Evolutionary conservation across 2,888 invertebrate genomes (phyloP).

Genomic region (Galeruca laticollis): DNA sequence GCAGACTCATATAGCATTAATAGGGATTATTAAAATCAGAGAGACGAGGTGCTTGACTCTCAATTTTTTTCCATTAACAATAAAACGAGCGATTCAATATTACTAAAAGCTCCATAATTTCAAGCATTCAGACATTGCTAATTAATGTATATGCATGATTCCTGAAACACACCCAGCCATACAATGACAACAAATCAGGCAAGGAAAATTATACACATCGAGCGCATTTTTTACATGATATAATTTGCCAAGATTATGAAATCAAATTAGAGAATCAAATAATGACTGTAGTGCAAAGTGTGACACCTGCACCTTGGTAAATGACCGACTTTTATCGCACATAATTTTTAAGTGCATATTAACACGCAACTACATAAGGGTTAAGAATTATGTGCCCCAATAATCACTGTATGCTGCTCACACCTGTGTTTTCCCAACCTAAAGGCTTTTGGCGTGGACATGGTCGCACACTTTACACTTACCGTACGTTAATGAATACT

Average conservation of each 20-base stretch:
- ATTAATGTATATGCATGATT: conserved; percentile 35
- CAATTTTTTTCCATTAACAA: conserved; percentile 29
- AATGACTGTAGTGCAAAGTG: conserved; percentile 35
- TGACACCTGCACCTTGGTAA: conserved; percentile 43
- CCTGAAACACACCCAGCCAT: conserved; percentile 26
- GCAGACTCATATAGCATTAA: conserved; percentile 7
- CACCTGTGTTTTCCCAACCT: conserved; percentile 25
- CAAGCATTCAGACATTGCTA: conserved; percentile 30
- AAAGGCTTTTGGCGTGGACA: conserved; percentile 14
- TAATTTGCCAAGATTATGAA: conserved; percentile 39
- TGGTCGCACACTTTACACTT: conserved; percentile 17
- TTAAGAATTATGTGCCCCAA: conserved; percentile 20
- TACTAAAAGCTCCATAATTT: conserved; percentile 37
- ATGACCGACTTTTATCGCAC: conserved; percentile 36
- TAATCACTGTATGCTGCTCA: conserved; percentile 19
- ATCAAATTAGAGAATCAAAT: conserved; percentile 42
- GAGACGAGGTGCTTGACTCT: conserved; percentile 33
- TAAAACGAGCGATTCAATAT: conserved; percentile 31
- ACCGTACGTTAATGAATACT: background rate
- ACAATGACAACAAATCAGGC: conserved; percentile 33
- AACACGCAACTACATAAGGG: conserved; percentile 34
- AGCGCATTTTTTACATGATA: conserved; percentile 32
- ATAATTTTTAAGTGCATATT: conserved; percentile 37
- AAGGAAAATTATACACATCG: conserved; percentile 19
- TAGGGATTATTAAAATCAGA: conserved; percentile 26